phyloP scores from a whole-genome alignment of 2,888 invertebrate genomes.

The Miltochrista miniata region DNA sequence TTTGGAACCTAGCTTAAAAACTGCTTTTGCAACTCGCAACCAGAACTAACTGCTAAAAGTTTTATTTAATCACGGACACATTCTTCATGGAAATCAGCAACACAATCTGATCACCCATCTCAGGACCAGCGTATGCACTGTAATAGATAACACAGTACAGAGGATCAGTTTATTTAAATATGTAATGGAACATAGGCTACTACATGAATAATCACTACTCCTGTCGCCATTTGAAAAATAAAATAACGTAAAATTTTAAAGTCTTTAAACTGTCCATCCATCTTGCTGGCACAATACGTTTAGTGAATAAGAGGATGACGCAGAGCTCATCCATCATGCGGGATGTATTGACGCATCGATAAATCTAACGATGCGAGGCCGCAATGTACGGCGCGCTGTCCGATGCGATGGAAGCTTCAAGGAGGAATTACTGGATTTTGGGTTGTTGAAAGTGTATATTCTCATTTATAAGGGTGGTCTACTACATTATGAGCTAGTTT shows the following conservation, averaged over 20 bases:
- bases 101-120: too few species aligned
- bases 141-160: too few species aligned
- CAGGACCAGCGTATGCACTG: too few species aligned
- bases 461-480: too few species aligned
- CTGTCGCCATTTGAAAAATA: slow-evolving; percentile 18
- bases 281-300: slow-evolving; percentile 39
- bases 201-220: neutral
- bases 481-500: too few species aligned
- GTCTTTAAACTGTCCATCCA: slow-evolving; percentile 38
- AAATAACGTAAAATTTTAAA: slow-evolving; percentile 30
- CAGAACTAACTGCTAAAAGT: too few species aligned
- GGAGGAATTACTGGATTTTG: neutral
- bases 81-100: too few species aligned
- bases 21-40: too few species aligned
- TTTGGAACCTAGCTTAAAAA: too few species aligned
- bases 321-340: slow-evolving; percentile 35
- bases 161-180: too few species aligned
- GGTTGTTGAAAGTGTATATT: neutral
- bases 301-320: slow-evolving; percentile 34
- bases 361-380: slow-evolving; percentile 38
- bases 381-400: slow-evolving; percentile 27
- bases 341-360: slow-evolving; percentile 37
- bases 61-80: too few species aligned
- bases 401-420: slow-evolving; percentile 11
- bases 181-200: too few species aligned